These are phyloP conservation scores for Drosophila fungiperda DNA, from an alignment of 2,888 invertebrate genomes.

Conservation along the genomic window DNA sequence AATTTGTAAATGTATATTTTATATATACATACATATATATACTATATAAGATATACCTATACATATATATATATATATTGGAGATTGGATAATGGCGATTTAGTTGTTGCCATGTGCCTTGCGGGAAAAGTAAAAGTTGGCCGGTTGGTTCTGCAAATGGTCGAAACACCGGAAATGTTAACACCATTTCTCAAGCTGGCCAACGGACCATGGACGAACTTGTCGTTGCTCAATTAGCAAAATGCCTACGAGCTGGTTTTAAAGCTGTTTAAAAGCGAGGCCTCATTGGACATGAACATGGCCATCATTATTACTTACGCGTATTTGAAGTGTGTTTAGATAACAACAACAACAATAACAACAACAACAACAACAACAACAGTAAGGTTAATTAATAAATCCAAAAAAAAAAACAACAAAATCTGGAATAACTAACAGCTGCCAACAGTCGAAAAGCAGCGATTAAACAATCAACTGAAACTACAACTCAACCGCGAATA, in stretches of 20 bases:
- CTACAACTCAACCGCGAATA: slow-evolving; percentile 38
- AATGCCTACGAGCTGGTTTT: slow-evolving; percentile 64
- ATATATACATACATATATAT: background rate
- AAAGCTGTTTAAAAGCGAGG: slow-evolving; percentile 49
- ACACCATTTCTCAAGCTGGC: slow-evolving; percentile 72
- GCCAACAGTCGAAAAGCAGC: slow-evolving; percentile 13
- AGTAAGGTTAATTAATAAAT: background rate
- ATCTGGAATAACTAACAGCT: slow-evolving; percentile 61
- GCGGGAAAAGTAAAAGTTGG: slow-evolving; percentile 72
- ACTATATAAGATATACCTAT: background rate
- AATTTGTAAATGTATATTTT: no score
- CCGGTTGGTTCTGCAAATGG: slow-evolving; percentile 67
- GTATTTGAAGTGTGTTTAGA: slow-evolving; percentile 54
- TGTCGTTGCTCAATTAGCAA: slow-evolving; percentile 75
- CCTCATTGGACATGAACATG: slow-evolving; percentile 59
- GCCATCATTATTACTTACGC: slow-evolving; percentile 64
- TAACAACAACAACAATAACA: slow-evolving; percentile 27
- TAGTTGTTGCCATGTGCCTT: slow-evolving; percentile 22
- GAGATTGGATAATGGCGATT: slow-evolving; percentile 55
- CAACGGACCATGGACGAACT: slow-evolving; percentile 53
- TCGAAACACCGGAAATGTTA: slow-evolving; percentile 73
- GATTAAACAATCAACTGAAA: slow-evolving; percentile 8
- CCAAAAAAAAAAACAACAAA: slow-evolving; percentile 25
- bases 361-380: slow-evolving; percentile 3
- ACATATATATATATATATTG: slow-evolving; percentile 32